Percentiles rank a stretch among this genome's conserved stretches.
Conservation (phyloP, 2,113 vertebrate genomes). For the Cynoglossus semilaevis region DNA sequence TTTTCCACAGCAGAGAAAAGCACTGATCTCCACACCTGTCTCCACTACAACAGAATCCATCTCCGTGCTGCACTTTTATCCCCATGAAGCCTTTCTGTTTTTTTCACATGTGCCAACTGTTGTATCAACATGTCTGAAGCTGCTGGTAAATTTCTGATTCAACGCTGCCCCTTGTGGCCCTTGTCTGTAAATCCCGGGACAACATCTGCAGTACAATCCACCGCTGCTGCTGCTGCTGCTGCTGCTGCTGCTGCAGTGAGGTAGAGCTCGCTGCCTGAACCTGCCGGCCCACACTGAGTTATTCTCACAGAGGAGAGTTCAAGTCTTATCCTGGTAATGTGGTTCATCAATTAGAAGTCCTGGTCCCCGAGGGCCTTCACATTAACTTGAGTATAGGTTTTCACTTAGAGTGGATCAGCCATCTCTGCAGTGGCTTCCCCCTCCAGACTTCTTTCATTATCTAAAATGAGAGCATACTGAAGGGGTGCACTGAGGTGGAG, state of each 20-base stretch:
- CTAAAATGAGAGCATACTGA: conserved; percentile 72
- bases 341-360: conserved; percentile 75
- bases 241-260: conserved; percentile 18
- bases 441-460: conserved; percentile 73
- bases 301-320: conserved; percentile 61
- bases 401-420: conserved; percentile 76
- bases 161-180: conserved; percentile 73
- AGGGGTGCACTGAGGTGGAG: conserved; percentile 59
- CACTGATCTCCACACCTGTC: conserved; percentile 31
- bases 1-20: conserved; percentile 21
- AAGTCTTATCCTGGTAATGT: conserved; percentile 71
- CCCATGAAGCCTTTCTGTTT: conserved; percentile 35
- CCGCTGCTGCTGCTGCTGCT: conserved; percentile 28
- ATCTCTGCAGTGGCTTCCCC: conserved; percentile 69
- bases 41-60: conserved; percentile 28
- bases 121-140: conserved; percentile 34
- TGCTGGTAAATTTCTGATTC: conserved; percentile 56
- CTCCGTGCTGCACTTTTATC: conserved; percentile 31
- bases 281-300: conserved; percentile 55
- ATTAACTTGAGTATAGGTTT: conserved; percentile 79
- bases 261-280: conserved; percentile 53
- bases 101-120: conserved; percentile 36
- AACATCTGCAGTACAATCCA: conserved; percentile 54
- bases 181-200: conserved; percentile 15
- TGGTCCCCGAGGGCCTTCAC: conserved; percentile 70